phyloP scores from a whole-genome alignment of 2,888 invertebrate genomes.

The Griposia aprilina region DNA sequence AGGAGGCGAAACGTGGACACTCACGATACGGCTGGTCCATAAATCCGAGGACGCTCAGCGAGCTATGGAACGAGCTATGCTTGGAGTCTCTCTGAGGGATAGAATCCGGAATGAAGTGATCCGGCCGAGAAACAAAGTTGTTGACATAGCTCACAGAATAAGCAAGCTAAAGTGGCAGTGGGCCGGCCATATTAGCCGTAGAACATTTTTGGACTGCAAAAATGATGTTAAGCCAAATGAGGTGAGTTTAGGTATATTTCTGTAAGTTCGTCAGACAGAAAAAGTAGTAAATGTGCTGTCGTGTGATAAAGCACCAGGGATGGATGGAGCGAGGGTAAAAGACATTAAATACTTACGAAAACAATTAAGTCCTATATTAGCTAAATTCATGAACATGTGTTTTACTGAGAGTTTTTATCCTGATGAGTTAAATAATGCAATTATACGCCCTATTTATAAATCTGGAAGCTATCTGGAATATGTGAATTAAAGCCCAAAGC shows the following conservation, averaged over 20 bases:
- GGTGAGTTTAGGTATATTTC: background rate
- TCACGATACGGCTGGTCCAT: no score
- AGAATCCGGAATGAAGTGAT: no score
- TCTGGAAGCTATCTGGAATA: conserved; percentile 15
- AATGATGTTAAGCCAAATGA: background rate
- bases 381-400: conserved; percentile 2
- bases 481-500: conserved; percentile 10
- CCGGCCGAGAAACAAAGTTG: no score
- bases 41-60: no score
- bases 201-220: background rate
- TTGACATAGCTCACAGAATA: no score
- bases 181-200: no score
- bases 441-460: conserved; percentile 19
- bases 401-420: background rate
- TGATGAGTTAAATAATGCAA: conserved; percentile 3
- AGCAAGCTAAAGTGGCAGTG: no score
- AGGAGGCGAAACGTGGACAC: no score
- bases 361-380: conserved; percentile 1
- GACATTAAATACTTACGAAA: conserved; percentile 5
- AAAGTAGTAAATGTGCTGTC: background rate
- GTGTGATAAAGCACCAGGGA: background rate
- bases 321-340: background rate
- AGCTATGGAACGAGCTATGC: no score
- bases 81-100: no score
- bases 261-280: background rate